phyloP scores from a whole-genome alignment of 2,797 vertebrate genomes.

The Ibycter americanus region DNA sequence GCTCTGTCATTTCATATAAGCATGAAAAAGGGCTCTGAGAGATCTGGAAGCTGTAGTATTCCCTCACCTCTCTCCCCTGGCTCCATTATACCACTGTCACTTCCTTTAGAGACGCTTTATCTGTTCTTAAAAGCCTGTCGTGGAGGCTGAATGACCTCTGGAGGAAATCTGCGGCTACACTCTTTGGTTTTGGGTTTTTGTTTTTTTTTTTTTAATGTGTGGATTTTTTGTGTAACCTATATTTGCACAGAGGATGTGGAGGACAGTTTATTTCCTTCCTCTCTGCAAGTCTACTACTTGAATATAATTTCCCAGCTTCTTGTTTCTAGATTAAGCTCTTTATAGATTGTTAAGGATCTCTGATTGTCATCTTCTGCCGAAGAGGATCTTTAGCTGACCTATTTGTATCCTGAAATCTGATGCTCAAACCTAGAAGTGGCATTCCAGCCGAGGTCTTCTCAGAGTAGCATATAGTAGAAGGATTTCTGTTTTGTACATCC shows the following conservation, averaged over 20 bases:
- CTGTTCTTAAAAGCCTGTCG: neutral
- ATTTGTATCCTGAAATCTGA: neutral
- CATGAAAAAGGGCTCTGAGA: neutral
- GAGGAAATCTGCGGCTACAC: neutral
- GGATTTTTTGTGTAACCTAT: neutral
- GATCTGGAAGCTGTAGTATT: constrained; percentile 15
- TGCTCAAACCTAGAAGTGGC: neutral
- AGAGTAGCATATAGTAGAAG: neutral
- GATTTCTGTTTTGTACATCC: neutral
- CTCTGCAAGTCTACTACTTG: neutral
- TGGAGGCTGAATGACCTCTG: neutral
- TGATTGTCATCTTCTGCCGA: neutral
- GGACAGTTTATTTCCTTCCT: neutral
- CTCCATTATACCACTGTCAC: neutral
- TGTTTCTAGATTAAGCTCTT: neutral
- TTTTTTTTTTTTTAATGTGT: neutral
- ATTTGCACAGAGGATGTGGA: neutral
- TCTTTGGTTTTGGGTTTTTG: neutral
- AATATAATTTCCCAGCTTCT: neutral
- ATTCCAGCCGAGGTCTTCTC: neutral
- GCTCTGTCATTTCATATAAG: neutral
- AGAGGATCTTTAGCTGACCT: neutral
- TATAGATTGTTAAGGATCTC: neutral
- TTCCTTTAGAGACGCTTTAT: neutral
- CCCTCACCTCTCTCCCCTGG: neutral